These are phyloP conservation scores for Aphelenchoides bicaudatus DNA, from an alignment of 2,888 invertebrate species.

Conservation along the genomic window DNA sequence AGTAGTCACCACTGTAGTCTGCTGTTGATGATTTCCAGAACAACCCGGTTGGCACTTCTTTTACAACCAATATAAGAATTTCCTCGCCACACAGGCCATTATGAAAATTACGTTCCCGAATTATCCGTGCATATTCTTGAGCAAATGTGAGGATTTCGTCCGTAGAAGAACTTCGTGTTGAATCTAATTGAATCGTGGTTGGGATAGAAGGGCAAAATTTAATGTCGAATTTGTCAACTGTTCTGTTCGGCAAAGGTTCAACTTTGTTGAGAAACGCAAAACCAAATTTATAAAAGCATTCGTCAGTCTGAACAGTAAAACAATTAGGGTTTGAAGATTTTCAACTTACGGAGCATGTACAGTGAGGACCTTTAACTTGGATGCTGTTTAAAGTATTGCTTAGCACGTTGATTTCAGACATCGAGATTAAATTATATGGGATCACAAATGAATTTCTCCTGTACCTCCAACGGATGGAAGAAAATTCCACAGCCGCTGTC, in stretches of 20 bases:
- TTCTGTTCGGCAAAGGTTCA: conserved; percentile 12
- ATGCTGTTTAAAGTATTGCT: background rate
- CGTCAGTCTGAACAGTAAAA: conserved; percentile 14
- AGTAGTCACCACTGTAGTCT: too few species aligned
- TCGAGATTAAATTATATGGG: background rate
- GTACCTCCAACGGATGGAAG: background rate
- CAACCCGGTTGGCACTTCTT: conserved; percentile 26
- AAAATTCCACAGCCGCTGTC: background rate
- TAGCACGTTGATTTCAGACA: background rate
- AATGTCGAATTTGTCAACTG: background rate
- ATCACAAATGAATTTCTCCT: background rate
- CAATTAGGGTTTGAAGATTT: too few species aligned
- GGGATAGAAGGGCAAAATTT: too few species aligned
- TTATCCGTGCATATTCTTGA: conserved; percentile 38
- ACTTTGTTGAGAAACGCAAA: conserved; percentile 38
- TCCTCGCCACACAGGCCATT: conserved; percentile 41
- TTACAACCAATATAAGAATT: conserved; percentile 37
- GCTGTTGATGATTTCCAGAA: too few species aligned
- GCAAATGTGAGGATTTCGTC: conserved; percentile 27
- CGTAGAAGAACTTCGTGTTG: background rate
- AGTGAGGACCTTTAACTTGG: conserved; percentile 1
- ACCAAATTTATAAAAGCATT: conserved; percentile 40
- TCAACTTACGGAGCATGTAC: too few species aligned
- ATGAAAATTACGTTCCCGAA: conserved; percentile 37
- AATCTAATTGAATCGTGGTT: background rate